Evolutionary conservation across 2,888 invertebrate species (phyloP).

Genomic region (Melieria omissa): DNA sequence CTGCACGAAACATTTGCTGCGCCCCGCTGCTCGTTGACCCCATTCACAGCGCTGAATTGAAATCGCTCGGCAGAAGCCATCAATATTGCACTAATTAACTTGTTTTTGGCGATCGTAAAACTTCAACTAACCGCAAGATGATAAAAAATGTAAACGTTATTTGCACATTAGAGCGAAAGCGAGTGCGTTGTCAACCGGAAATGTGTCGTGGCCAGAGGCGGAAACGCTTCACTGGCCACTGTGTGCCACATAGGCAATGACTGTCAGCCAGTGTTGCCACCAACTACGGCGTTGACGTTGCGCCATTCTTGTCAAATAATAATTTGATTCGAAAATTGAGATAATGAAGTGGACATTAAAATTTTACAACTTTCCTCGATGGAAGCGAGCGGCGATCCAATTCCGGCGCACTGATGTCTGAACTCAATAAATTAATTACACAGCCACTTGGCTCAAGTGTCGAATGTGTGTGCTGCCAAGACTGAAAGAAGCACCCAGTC

Average conservation of each 20-base stretch:
- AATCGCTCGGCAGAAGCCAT: constrained; percentile 9
- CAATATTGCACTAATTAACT: constrained; percentile 13
- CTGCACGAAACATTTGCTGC: background rate
- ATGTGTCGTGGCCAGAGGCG: constrained; percentile 8
- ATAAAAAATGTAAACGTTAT: background rate
- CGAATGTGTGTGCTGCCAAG: no score
- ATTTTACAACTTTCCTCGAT: constrained; percentile 50
- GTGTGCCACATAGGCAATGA: no score
- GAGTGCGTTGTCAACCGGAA: background rate
- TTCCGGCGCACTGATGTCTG: constrained; percentile 11
- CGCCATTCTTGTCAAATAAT: constrained; percentile 35
- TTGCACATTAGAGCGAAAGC: background rate
- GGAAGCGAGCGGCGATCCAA: constrained; percentile 14
- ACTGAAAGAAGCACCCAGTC: no score
- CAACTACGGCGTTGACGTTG: background rate
- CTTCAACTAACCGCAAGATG: background rate
- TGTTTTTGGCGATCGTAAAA: constrained; percentile 12
- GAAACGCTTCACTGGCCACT: background rate
- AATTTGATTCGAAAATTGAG: constrained; percentile 57
- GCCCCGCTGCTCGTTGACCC: constrained; percentile 32
- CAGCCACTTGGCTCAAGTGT: constrained; percentile 13
- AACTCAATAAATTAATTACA: constrained; percentile 36
- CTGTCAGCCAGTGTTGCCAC: constrained; percentile 2
- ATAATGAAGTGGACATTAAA: constrained; percentile 58
- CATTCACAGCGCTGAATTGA: background rate